Percentiles rank a stretch among this genome's conserved stretches.
Conservation (phyloP, 2,113 vertebrate genomes). For the Ptilonorhynchus violaceus region DNA sequence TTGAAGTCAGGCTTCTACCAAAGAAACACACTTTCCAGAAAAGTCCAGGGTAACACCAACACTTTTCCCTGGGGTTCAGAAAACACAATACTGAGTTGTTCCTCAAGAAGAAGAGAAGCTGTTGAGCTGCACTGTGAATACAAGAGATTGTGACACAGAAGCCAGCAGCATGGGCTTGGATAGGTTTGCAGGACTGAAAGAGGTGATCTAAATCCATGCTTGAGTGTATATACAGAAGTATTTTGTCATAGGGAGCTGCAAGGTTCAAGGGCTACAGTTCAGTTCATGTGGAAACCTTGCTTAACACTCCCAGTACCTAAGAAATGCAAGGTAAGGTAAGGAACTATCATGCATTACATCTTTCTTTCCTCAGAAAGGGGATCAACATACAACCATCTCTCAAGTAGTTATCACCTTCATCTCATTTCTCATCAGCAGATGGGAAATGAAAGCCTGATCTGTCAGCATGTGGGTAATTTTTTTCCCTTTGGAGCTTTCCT, state of each 20-base stretch:
- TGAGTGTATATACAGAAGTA: background rate
- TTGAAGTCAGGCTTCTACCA: background rate
- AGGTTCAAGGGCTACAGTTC: background rate
- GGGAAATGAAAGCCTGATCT: constrained; percentile 7
- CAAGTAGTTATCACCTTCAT: background rate
- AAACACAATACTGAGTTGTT: background rate
- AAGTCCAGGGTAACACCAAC: background rate
- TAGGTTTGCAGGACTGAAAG: background rate
- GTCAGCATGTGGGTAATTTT: background rate
- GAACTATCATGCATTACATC: background rate
- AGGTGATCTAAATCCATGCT: background rate
- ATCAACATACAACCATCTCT: background rate
- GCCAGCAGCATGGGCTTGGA: background rate
- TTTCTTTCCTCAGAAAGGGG: background rate
- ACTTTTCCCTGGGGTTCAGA: background rate
- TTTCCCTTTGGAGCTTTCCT: background rate
- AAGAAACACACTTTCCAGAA: background rate
- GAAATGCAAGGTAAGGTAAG: background rate
- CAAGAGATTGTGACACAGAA: background rate
- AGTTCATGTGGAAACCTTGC: background rate
- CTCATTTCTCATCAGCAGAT: background rate
- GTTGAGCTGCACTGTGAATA: background rate
- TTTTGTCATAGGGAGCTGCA: background rate
- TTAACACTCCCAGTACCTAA: background rate
- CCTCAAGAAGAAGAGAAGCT: background rate